These are phyloP conservation scores for Melanophora roralis DNA, from an alignment of 2,888 invertebrate species.

Conservation along the genomic window DNA sequence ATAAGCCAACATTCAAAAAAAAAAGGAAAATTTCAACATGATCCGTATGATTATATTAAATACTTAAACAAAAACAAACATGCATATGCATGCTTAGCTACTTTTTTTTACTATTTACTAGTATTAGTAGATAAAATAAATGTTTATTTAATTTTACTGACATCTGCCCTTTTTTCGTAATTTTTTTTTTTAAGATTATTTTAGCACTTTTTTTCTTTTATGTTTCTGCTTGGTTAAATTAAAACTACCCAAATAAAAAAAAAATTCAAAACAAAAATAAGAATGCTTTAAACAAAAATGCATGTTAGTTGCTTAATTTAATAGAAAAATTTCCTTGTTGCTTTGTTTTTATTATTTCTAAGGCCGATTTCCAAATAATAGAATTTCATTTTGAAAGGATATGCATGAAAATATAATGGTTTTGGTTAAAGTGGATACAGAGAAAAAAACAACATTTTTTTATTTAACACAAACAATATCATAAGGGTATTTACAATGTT, in stretches of 20 bases:
- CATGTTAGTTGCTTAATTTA: conserved; percentile 53
- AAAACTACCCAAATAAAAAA: background rate
- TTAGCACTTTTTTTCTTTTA: background rate
- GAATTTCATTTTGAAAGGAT: conserved; percentile 40
- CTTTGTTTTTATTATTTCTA: background rate
- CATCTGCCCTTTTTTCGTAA: conserved; percentile 34
- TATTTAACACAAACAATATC: conserved; percentile 6
- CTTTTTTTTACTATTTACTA: background rate
- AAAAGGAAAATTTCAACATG: background rate
- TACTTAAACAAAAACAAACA: background rate
- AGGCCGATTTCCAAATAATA: conserved; percentile 23
- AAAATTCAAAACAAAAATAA: background rate
- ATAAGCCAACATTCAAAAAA: conserved; percentile 14
- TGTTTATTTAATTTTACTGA: conserved; percentile 13
- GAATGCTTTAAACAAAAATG: background rate
- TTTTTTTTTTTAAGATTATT: background rate
- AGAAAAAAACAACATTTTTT: background rate
- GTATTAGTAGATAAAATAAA: conserved; percentile 30
- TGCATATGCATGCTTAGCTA: background rate
- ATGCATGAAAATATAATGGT: background rate
- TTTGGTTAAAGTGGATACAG: background rate
- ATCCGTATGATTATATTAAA: background rate
- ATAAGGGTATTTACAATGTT: conserved; percentile 50
- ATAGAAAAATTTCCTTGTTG: conserved; percentile 8
- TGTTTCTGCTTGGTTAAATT: conserved; percentile 41